These are phyloP conservation scores for Epizoanthus ramosus DNA, from an alignment of 92 coral and sea anemone genomes.

Conservation along the genomic window DNA sequence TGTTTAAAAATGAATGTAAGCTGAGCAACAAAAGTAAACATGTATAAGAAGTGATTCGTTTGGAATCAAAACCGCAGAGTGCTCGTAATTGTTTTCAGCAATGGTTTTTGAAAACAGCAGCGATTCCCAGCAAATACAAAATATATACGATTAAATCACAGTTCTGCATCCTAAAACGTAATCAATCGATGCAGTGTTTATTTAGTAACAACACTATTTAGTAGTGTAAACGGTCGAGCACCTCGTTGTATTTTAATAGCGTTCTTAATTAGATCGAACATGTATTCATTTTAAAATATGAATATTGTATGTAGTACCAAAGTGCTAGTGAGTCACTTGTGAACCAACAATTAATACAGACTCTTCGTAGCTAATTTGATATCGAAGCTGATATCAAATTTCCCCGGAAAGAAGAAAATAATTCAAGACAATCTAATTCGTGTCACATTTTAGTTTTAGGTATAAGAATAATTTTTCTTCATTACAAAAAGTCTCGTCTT, in stretches of 20 bases:
- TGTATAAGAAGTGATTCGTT: background rate
- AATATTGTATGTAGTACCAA: no score
- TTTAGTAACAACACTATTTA: background rate
- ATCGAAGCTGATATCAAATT: no score
- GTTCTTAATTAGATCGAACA: constrained; percentile 3
- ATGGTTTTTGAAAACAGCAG: background rate
- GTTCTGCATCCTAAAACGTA: background rate
- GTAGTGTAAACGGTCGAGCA: background rate
- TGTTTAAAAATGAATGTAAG: background rate
- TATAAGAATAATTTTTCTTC: no score
- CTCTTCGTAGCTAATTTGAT: background rate
- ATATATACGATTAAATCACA: background rate
- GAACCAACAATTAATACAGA: background rate
- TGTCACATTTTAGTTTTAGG: no score
- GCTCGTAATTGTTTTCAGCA: constrained; percentile 4
- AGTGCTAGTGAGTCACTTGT: background rate
- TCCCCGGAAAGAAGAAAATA: no score
- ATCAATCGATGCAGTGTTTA: background rate
- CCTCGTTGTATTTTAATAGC: background rate
- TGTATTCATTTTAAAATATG: no score
- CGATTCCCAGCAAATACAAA: background rate
- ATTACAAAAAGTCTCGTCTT: no score
- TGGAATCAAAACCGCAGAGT: background rate
- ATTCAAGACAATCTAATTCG: no score
- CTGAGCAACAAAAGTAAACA: background rate